Base-by-base conservation (phyloP, 2,113 vertebrate genomes). In the Machaerirhynchus nigripectus region DNA sequence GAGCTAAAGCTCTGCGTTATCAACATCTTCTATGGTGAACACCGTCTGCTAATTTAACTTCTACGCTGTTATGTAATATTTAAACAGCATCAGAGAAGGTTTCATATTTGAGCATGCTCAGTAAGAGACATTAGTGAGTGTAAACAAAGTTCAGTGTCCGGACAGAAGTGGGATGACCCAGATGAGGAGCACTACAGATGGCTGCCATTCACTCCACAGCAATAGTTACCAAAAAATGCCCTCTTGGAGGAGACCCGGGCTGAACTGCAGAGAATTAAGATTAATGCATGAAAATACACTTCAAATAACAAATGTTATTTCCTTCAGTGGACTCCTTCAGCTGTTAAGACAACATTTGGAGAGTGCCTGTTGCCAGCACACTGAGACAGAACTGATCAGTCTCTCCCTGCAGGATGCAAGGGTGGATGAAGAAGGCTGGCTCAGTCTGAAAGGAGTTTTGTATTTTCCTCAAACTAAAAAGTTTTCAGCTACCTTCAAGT, bases 101-200 rank as follows among this genome's bases (percentile, higher is more conserved):
- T 93, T 74, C 12, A 10, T 71, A 64, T 57, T 44, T 64, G 49
- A 91, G 52, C n/a, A 87, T 0, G 7, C 80, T 79, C 67, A 7
- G 2, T 42, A 59, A 50, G 23, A 87, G 35, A 60, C 2, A 87
- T 61, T 21, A 71, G 37, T 42, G 23, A 79, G 47, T 33, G 40
- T 57, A 89, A 87, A 76, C n/a, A 31, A 78, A 87, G 59, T 46
- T 68, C 74, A 73, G 40, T n/a, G 52, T 35, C 69, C 0, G 0
- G 84, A 87, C 46, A 68, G 53, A 75, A 82, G 61, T 5, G 52
- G 40, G 42, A 65, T 0, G 0, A 55, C 0, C 1, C 52, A 40
- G 60, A 64, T 8, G 69, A 92, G 67, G 56, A 78, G 33, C 23
- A 15, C 26, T 85, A 50, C 47, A 64, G 50, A 69, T 9, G 15